Base-by-base conservation (phyloP, 2,888 invertebrate genomes). In the Cephus rjabovi region DNA sequence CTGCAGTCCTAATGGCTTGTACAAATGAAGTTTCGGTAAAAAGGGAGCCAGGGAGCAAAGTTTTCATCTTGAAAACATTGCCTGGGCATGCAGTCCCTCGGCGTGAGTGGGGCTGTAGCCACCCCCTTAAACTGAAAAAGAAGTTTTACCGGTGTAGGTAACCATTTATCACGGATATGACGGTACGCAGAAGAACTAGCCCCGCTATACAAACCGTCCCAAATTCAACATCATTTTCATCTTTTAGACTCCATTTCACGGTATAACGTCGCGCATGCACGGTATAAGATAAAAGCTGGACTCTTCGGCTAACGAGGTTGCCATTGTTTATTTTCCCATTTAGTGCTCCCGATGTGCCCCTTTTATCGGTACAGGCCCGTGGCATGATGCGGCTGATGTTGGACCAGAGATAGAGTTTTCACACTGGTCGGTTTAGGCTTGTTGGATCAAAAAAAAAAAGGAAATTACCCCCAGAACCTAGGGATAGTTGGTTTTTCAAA, bases 191-290 rank as follows among this genome's bases (percentile, higher is more conserved):
- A 78, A 79, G 74, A 79, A 31, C 15, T 34, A 34, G 31, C 31
- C 33, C 12, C 71, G 71, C 71, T 56, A 71, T 34, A 34, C 33
- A 83, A 81, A 83, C 76, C 79, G 84, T 77, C 82, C 83, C 82
- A 87, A 86, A 86, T 86, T 84, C 85, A 86, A 86, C 86, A 83
- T 83, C 84, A 81, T 82, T 84, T 83, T 81, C 86, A 85, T 86
- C 84, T 83, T 83, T 85, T 83, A 83, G 87, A 87, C 86, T 88
- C 87, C 87, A 89, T 90, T 90, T 90, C 90, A 90, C 89, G 90
- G 86, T 89, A 85, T 89, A 88, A 89, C 85, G 82, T 81, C 83
- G 83, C 86, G 83, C 85, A 87, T 86, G 85, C 86, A 80, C 83
- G 83, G 81, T 78, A 56, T 56, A 79, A 83, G 85, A 87, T 87